Base-by-base conservation (phyloP, 2,113 vertebrate genomes). In the Oxygymnocypris stewartii region DNA sequence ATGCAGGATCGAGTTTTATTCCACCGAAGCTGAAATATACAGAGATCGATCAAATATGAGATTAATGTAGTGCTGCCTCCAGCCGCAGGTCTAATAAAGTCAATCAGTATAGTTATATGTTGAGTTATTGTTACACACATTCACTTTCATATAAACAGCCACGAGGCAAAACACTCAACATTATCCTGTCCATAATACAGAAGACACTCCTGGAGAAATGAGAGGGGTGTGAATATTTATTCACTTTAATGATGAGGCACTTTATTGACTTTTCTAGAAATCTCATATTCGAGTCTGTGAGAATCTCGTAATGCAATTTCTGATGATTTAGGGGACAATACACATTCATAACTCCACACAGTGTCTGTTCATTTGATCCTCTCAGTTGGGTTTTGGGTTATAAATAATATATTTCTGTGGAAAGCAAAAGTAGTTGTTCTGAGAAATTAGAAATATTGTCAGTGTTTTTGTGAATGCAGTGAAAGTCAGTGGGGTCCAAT, bases 261-360 rank as follows among this genome's bases (percentile, higher is more conserved):
- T 93, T 92, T 93, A 93, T 94, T 95, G 94, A 94, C 94, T 94
- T 95, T 94, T 92, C 86, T 87, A 92, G 93, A 88, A 95, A 95
- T 95, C 94, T 93, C 94, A 95, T 95, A 95, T 94, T 94, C 93
- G 87, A 92, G 91, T 91, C 91, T 89, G 87, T 86, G 88, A 91
- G 91, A 91, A 89, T 93, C 90, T 91, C 71, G 54, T 84, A 81
- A 88, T 89, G 92, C 92, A 93, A 93, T 95, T 93, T 94, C 90
- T 90, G 71, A 54, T 87, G 83, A 92, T 91, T 89, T 88, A 82
- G 86, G 87, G 88, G 89, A 94, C 89, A 92, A 93, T 93, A 92
- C 92, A 92, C 92, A 91, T 93, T 94, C 90, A 93, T 92, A 93
- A 93, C 89, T 88, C 85, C 79, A 42, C 71, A 85, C 57, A 82